A percentile compares a stretch with the other conserved stretches of the same genome.
Evolutionary conservation across 2,113 vertebrate species (phyloP).

Genomic region (Saccopteryx bilineata): DNA sequence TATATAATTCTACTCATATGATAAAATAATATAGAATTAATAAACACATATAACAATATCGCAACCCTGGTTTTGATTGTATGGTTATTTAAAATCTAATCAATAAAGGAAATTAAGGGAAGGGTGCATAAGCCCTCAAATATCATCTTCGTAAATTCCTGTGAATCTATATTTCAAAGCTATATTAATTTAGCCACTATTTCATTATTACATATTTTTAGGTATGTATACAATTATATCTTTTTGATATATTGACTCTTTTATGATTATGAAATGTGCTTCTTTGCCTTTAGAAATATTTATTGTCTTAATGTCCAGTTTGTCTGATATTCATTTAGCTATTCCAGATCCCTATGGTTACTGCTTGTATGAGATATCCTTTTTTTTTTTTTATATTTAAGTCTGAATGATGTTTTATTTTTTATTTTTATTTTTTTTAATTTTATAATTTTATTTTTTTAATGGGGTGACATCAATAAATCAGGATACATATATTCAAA

Average conservation of each 20-base stretch:
- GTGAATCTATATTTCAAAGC: slow-evolving; percentile 41
- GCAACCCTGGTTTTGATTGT: background rate
- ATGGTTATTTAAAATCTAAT: background rate
- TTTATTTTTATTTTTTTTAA: too few relatives aligned
- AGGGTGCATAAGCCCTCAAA: background rate
- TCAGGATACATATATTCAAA: too few relatives aligned
- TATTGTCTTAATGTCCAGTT: background rate
- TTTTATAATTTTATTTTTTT: too few relatives aligned
- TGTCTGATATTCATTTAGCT: background rate
- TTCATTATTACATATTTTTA: background rate
- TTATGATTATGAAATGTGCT: background rate
- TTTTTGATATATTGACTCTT: background rate
- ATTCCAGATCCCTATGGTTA: background rate
- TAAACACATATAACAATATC: background rate
- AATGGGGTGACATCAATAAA: too few relatives aligned
- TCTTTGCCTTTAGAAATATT: background rate
- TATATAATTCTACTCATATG: background rate
- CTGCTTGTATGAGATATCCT: background rate
- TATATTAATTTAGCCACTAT: slow-evolving; percentile 76
- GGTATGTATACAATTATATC: background rate
- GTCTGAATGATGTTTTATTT: too few relatives aligned
- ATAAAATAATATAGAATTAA: background rate
- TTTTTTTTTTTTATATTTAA: background rate
- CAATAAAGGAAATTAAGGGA: background rate
- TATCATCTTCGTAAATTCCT: background rate